Evolutionary conservation across 2,113 vertebrate genomes (phyloP).

Genomic region (Sinocyclocheilus maitianheensis): DNA sequence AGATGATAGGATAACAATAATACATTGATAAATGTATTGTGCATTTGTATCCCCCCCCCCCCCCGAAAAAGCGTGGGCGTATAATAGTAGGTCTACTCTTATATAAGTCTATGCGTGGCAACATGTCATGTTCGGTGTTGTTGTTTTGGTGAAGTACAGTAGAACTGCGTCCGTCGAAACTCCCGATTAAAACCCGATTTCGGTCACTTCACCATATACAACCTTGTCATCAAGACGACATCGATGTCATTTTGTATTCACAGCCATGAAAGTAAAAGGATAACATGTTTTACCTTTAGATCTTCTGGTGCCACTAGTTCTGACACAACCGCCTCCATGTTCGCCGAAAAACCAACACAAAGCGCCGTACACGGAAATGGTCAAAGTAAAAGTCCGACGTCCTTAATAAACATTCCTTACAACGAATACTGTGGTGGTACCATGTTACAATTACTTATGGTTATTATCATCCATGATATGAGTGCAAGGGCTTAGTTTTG

Average conservation of each 20-base stretch:
- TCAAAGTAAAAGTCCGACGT: constrained; percentile 47
- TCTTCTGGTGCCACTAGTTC: constrained; percentile 58
- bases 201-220: neutral
- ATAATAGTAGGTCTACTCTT: neutral
- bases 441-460: neutral
- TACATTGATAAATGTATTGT: neutral
- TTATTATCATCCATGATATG: too few relatives aligned
- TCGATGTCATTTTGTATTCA: neutral
- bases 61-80: neutral
- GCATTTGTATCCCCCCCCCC: neutral
- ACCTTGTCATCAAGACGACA: neutral
- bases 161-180: neutral
- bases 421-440: too few relatives aligned
- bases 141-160: neutral
- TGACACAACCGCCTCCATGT: constrained; percentile 57
- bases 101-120: neutral
- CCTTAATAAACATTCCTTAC: neutral
- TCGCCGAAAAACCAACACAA: constrained; percentile 35
- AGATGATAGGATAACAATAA: neutral
- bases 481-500: too few relatives aligned
- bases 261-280: neutral
- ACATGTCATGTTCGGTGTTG: neutral
- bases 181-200: neutral
- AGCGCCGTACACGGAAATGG: neutral
- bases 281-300: constrained; percentile 47